Base-by-base conservation (phyloP, 2,888 invertebrate species). In the Drosophila nigricruria region DNA sequence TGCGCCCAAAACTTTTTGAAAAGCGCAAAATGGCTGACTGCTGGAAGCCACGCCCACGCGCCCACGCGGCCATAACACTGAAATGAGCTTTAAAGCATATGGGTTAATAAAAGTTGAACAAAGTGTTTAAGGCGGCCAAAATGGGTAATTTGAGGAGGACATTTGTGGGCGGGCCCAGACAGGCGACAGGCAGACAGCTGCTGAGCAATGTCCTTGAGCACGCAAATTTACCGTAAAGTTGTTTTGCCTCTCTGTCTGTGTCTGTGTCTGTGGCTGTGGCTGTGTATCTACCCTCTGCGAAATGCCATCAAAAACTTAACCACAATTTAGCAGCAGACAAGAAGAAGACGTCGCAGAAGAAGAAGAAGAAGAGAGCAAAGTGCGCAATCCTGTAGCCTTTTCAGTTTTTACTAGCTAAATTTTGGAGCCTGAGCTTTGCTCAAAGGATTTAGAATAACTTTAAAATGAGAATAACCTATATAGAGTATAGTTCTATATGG, bases 201-300 rank as follows among this genome's bases (percentile, higher is more conserved):
- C 45, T 59, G 32, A 49, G 59, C 27, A 14, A 54, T 53, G 53
- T 72, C 56, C 73, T 69, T 77, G 77, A 38, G 54, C 52, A 65
- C 36, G 61, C 69, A 76, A 69, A 76, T 76, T 76, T 68, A 72
- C 58, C 77, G 76, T 76, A 38, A 76, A 65, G 58, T 62, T 76
- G 68, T 59, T 32, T 49, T 62, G 47, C 59, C 50, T 61, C 56
- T 67, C 70, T 67, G 63, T 49, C 50, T 34, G 40, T 40, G 43
- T 6, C 30, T 50, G 4, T 43, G 30, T 43, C 42, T 10, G 9
- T 9, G 38, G 8, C 25, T 23, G 3, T 45, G 25, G 4, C 45
- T 16, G 25, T n/a, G 8, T 23, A 16, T 20, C 27, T 18, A 5
- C 5, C 14, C n/a, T 49, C 34, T 25, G 42, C 50, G 43, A 43